phyloP scores from a whole-genome alignment of 2,888 invertebrate genomes.

The Eumerus sabulonum region DNA sequence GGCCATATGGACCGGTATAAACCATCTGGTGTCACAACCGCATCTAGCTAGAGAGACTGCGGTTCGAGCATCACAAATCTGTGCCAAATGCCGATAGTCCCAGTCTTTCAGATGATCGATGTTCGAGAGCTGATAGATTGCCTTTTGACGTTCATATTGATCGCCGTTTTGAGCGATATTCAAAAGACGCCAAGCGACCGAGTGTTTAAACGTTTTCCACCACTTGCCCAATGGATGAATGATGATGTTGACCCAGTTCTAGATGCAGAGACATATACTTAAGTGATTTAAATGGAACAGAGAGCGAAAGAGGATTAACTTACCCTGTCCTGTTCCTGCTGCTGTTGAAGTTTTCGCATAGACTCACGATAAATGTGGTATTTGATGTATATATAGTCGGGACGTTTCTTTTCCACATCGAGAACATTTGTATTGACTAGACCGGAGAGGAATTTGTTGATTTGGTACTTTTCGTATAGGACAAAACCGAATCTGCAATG shows the following conservation, averaged over 20 bases:
- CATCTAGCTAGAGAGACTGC: slow-evolving; percentile 89
- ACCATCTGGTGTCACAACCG: slow-evolving; percentile 86
- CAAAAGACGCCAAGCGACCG: slow-evolving; percentile 84
- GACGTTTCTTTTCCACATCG: slow-evolving; percentile 76
- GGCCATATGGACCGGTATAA: slow-evolving; percentile 84
- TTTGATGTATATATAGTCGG: slow-evolving; percentile 81
- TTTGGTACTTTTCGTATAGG: slow-evolving; percentile 75
- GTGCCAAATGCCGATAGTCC: slow-evolving; percentile 88
- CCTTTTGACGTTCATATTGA: slow-evolving; percentile 82
- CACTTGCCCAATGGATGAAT: slow-evolving; percentile 79
- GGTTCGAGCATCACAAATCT: slow-evolving; percentile 87
- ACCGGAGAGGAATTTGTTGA: slow-evolving; percentile 76
- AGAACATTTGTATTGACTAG: slow-evolving; percentile 77
- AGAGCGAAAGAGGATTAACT: slow-evolving; percentile 17
- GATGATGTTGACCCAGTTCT: slow-evolving; percentile 78
- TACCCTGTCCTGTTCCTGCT: slow-evolving; percentile 76
- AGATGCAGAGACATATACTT: slow-evolving; percentile 6
- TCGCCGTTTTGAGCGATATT: slow-evolving; percentile 84
- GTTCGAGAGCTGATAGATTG: slow-evolving; percentile 83
- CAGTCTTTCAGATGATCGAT: slow-evolving; percentile 84
- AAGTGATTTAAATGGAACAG: neutral
- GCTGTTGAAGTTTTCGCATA: slow-evolving; percentile 75
- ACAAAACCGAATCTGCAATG: slow-evolving; percentile 75
- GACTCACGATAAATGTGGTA: slow-evolving; percentile 79
- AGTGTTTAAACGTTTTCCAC: slow-evolving; percentile 84